Conservation (phyloP, 2,113 vertebrate species). For the Myrmophylax atrothorax region DNA sequence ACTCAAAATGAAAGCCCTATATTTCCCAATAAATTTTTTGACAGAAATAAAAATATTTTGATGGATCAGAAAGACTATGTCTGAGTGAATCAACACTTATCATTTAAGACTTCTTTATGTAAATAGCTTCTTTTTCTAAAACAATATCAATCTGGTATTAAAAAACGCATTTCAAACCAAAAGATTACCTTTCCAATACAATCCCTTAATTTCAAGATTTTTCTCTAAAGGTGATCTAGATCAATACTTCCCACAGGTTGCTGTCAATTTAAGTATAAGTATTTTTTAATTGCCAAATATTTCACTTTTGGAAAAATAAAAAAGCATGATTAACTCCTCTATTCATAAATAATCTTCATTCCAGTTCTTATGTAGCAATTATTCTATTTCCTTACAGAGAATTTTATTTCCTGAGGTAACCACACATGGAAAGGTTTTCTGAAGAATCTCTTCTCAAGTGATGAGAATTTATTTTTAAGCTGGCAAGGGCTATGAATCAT, state of each 20-base stretch:
- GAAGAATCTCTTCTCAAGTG: background rate
- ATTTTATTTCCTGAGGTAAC: background rate
- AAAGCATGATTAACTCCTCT: background rate
- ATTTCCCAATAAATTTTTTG: background rate
- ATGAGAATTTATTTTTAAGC: background rate
- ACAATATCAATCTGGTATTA: background rate
- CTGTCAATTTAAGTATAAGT: background rate
- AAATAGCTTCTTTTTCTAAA: background rate
- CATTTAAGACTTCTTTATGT: background rate
- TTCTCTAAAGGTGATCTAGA: background rate
- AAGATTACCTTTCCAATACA: background rate
- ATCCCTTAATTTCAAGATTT: background rate
- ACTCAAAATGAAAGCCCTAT: background rate
- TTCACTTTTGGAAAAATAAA: background rate
- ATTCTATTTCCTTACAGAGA: background rate
- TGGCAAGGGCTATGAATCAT: background rate
- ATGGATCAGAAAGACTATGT: background rate
- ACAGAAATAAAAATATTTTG: constrained; percentile 35
- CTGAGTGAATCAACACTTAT: background rate
- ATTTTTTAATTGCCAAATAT: background rate
- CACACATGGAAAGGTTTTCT: background rate
- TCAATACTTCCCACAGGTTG: background rate
- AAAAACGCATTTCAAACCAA: background rate
- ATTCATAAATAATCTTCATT: background rate
- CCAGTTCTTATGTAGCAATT: background rate